These are phyloP conservation scores for Drosophila putrida DNA, from an alignment of 2,888 invertebrate species.

Conservation along the genomic window DNA sequence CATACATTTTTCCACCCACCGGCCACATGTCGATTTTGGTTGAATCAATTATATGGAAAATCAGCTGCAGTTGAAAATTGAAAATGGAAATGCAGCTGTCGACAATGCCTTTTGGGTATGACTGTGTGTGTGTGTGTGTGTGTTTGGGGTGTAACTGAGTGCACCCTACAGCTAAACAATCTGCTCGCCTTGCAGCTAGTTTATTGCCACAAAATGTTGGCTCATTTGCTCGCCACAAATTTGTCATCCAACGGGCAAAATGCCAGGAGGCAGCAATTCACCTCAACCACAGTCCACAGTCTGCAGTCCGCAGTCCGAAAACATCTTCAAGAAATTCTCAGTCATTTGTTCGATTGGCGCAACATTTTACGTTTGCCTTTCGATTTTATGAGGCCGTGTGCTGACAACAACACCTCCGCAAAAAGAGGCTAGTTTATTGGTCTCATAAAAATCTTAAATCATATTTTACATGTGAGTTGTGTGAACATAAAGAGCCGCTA, in stretches of 20 bases:
- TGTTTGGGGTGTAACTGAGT: background rate
- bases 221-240: constrained; percentile 60
- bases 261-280: constrained; percentile 54
- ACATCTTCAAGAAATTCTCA: constrained; percentile 20
- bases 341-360: constrained; percentile 56
- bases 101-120: constrained; percentile 27
- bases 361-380: constrained; percentile 36
- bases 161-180: constrained; percentile 2
- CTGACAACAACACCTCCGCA: constrained; percentile 45
- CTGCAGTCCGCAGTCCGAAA: background rate
- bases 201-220: constrained; percentile 50
- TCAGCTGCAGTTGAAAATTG: constrained; percentile 33
- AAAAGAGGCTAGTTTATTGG: constrained; percentile 34
- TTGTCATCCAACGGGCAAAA: constrained; percentile 57
- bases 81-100: constrained; percentile 26
- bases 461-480: constrained; percentile 39
- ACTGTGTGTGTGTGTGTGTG: no score
- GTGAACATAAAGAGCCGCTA: constrained; percentile 22
- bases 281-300: constrained; percentile 13
- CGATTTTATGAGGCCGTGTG: constrained; percentile 36
- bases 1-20: constrained; percentile 51
- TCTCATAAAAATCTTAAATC: constrained; percentile 41
- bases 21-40: background rate
- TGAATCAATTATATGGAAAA: constrained; percentile 28
- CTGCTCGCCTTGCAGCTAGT: constrained; percentile 30